phyloP scores from a whole-genome alignment of 2,888 invertebrate species.

The Drosophila nigricruria region DNA sequence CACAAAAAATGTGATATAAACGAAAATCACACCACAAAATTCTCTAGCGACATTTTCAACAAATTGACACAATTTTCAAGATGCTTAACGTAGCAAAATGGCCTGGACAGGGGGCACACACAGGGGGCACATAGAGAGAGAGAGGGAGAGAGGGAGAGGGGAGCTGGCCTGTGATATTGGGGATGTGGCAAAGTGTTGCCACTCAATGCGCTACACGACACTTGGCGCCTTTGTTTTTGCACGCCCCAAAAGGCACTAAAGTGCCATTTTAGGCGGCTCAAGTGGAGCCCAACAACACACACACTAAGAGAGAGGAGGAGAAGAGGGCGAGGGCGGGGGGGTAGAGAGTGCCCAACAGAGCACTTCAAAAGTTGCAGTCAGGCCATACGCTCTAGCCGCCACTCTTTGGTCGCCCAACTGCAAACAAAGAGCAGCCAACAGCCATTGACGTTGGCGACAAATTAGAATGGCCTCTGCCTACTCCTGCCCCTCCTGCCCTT shows the following conservation, averaged over 20 bases:
- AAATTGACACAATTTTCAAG: constrained; percentile 83
- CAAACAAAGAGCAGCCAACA: constrained; percentile 54
- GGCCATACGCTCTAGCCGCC: constrained; percentile 12
- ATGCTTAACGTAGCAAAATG: constrained; percentile 74
- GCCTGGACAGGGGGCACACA: constrained; percentile 37
- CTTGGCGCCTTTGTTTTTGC: constrained; percentile 78
- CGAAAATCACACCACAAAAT: constrained; percentile 73
- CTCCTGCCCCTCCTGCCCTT: not conserved
- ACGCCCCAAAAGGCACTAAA: constrained; percentile 82
- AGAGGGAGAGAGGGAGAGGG: not conserved
- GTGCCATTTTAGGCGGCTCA: constrained; percentile 83
- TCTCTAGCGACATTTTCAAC: constrained; percentile 79
- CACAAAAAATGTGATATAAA: constrained; percentile 49
- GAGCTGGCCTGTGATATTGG: constrained; percentile 4
- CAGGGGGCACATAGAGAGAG: constrained; percentile 14
- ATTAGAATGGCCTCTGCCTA: constrained; percentile 65
- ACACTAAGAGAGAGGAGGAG: constrained; percentile 25
- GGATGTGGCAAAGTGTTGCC: constrained; percentile 55
- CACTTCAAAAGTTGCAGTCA: constrained; percentile 77
- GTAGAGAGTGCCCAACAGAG: constrained; percentile 43
- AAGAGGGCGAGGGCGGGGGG: constrained; percentile 6
- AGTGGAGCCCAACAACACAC: constrained; percentile 69
- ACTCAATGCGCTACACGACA: constrained; percentile 78
- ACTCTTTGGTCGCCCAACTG: constrained; percentile 9
- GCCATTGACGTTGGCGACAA: constrained; percentile 70